Evolutionary conservation across 2,888 invertebrate genomes (phyloP).

Genomic region (Drosophila macrospina): DNA sequence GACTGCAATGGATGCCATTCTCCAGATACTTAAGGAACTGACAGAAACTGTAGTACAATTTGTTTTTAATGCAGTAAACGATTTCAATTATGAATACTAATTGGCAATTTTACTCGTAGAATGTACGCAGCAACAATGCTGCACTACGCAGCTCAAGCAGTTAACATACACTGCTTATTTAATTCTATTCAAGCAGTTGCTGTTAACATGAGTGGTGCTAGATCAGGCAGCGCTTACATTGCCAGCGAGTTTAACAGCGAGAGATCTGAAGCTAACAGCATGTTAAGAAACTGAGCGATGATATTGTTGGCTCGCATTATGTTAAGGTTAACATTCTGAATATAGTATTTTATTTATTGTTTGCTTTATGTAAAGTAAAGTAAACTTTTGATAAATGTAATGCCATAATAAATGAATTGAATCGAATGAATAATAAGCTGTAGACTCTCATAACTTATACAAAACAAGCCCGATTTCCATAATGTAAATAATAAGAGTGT

Average conservation of each 20-base stretch:
- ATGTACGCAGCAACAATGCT: not conserved
- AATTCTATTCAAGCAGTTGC: not conserved
- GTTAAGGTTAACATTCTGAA: too few species aligned
- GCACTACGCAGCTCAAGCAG: not conserved
- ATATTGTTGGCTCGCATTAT: too few species aligned
- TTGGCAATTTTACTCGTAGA: not conserved
- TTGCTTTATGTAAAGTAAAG: too few species aligned
- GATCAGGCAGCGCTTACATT: not conserved
- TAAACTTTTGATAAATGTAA: too few species aligned
- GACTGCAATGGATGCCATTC: constrained; percentile 24
- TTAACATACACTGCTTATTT: not conserved
- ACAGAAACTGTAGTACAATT: not conserved
- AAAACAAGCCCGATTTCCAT: too few species aligned
- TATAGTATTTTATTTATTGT: too few species aligned
- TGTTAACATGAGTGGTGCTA: not conserved
- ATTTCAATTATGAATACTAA: constrained; percentile 16
- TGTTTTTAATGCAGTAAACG: constrained; percentile 2
- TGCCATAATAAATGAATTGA: too few species aligned
- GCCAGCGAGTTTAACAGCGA: not conserved
- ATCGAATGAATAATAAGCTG: too few species aligned
- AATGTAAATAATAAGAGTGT: too few species aligned
- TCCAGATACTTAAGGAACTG: constrained; percentile 6
- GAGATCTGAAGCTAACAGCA: too few species aligned
- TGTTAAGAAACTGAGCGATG: too few species aligned
- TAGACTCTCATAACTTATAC: too few species aligned